A percentile compares a stretch with the other conserved stretches of the same genome.
Conservation (phyloP, 2,888 invertebrate genomes). For the Yponomeuta sedellus region DNA sequence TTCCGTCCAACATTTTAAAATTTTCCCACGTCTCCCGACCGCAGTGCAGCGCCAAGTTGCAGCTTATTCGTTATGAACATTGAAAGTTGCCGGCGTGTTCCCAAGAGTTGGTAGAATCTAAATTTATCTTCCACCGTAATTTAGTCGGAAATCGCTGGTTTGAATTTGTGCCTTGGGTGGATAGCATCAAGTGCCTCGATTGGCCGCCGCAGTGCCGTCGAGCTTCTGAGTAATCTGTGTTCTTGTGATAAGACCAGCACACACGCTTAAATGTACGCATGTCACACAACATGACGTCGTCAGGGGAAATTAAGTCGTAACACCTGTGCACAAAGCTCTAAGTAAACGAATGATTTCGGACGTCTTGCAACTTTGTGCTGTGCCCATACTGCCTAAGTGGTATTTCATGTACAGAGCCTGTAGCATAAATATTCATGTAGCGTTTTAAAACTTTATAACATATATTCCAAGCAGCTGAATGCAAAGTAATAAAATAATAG, state of each 20-base stretch:
- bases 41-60: conserved; percentile 7
- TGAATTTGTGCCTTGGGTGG: not conserved
- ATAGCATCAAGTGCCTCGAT: conserved; percentile 5
- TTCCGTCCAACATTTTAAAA: conserved; percentile 10
- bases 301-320: not conserved
- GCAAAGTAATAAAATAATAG: not conserved
- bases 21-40: conserved; percentile 11
- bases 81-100: conserved; percentile 19
- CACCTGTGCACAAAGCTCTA: not conserved
- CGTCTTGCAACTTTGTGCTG: not conserved
- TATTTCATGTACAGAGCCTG: not conserved
- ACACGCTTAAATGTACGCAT: not conserved
- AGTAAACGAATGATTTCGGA: not conserved
- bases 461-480: not conserved
- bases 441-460: not conserved
- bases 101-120: conserved; percentile 22
- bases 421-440: conserved; percentile 2
- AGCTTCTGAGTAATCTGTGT: not conserved
- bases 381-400: not conserved
- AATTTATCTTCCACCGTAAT: conserved; percentile 20
- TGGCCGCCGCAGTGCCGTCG: not conserved
- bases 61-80: conserved; percentile 16
- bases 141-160: conserved; percentile 15
- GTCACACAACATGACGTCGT: not conserved
- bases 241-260: not conserved